Evolutionary conservation across 1,140 invertebrate species (phyloP), one percentile per base, ranked within the genome.

Genomic region (Ceratina calcarata): DNA sequence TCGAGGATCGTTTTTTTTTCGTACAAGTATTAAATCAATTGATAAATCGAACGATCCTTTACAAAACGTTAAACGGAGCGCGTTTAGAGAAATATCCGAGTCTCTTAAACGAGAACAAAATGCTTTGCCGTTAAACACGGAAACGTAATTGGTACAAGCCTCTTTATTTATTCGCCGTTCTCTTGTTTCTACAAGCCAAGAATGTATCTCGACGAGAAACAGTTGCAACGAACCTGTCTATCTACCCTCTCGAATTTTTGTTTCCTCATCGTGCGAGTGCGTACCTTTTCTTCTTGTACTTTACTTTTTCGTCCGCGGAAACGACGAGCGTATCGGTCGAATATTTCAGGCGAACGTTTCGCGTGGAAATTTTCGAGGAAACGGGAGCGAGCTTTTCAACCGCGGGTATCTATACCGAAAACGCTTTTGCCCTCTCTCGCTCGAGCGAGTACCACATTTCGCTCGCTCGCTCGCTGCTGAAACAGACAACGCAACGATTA

Each of bases 1-100:
- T 82, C 74, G 79, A 82, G 74, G 65, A 82, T 85, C 55, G 45
- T 22, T 64, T 22, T 83, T 83, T 83, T 82, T 51, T 45, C 27
- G n/a, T 53, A 13, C 22, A 64, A 57, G 55, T 45, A 45, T 45
- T 45, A 45, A 45, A 45, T 45, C 37, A 10, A 45, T 45, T 45
- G 37, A 55, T 4, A 13, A n/a, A 55, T 55, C 53, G 53, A 55
- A 18, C 53, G 53, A 55, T 55, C 53, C 12, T 45, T 45, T 45
- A 45, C 37, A 45, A 20, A 37, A 22, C 8, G 27, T 16, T 24
- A 32, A 45, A 45, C 37, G 37, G 60, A n/a, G 16, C 16, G 4
- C 7, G 13, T 32, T 0, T 16, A 7, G 22, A 12, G 8, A 24
- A 51, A 55, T 3, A 53, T n/a, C 10, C 7, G 53, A 69, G 24